A percentile compares a stretch with the other conserved stretches of the same genome.
These are phyloP conservation scores for Miltochrista miniata DNA, from an alignment of 2,888 invertebrate species.

Conservation along the genomic window DNA sequence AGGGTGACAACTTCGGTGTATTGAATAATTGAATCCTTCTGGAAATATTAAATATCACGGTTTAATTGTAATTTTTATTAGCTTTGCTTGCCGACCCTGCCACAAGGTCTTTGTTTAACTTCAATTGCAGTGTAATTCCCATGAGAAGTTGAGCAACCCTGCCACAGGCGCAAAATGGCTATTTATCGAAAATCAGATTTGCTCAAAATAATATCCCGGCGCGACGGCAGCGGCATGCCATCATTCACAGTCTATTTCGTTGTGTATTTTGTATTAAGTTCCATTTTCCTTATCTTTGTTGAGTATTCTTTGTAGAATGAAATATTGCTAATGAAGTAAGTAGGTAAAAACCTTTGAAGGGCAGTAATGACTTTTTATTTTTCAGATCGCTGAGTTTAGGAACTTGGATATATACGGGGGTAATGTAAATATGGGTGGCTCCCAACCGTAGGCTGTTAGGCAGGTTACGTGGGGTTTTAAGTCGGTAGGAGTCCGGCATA, in stretches of 20 bases:
- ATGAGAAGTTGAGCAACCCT: neutral
- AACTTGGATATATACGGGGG: neutral
- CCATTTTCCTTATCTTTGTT: constrained; percentile 12
- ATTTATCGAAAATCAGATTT: constrained; percentile 27
- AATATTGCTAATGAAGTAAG: neutral
- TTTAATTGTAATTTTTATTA: too few species aligned
- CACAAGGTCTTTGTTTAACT: neutral
- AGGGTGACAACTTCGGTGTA: too few species aligned
- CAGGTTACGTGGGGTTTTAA: too few species aligned
- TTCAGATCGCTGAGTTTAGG: neutral
- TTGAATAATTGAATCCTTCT: too few species aligned
- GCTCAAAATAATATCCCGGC: constrained; percentile 16
- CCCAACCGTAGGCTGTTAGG: too few species aligned
- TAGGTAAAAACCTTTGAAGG: neutral
- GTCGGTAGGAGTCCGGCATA: too few species aligned
- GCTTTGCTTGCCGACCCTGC: too few species aligned
- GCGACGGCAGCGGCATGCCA: constrained; percentile 4
- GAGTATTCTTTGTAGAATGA: constrained; percentile 8
- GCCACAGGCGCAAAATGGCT: neutral
- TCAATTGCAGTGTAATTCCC: neutral
- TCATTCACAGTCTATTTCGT: constrained; percentile 19
- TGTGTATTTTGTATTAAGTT: constrained; percentile 35
- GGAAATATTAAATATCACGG: too few species aligned
- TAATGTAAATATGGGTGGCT: too few species aligned
- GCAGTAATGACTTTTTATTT: neutral